Percentiles rank a stretch among this genome's conserved stretches.
phyloP scores from a whole-genome alignment of 2,888 invertebrate genomes.

The Melanostoma scalare region DNA sequence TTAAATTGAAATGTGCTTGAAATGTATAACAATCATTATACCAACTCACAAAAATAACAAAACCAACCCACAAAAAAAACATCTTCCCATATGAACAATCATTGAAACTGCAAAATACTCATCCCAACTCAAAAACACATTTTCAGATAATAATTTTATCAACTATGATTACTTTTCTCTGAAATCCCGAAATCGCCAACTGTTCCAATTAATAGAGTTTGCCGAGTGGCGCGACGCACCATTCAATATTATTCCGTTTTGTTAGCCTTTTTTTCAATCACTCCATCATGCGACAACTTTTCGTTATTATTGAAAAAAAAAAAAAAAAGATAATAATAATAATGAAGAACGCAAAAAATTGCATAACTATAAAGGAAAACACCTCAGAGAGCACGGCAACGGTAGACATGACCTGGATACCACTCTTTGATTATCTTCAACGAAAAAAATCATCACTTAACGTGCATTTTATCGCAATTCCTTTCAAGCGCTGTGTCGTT shows the following conservation, averaged over 20 bases:
- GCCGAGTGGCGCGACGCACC: conserved; percentile 53
- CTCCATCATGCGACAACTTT: conserved; percentile 41
- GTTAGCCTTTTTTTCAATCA: conserved; percentile 20
- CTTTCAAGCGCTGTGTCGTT: conserved; percentile 51
- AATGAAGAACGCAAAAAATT: background rate
- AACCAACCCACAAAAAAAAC: no score
- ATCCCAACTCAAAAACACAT: no score
- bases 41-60: no score
- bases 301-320: conserved; percentile 28
- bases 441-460: conserved; percentile 53
- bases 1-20: no score
- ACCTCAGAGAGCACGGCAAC: conserved; percentile 50
- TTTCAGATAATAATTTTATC: no score
- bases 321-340: background rate
- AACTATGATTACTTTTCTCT: no score
- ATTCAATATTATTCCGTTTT: conserved; percentile 29
- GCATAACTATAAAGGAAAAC: conserved; percentile 25
- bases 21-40: no score
- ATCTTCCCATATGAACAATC: no score
- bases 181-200: background rate
- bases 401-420: conserved; percentile 62
- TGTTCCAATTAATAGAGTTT: conserved; percentile 27
- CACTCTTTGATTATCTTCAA: conserved; percentile 55
- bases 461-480: conserved; percentile 58
- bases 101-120: no score